Percentiles rank a stretch among this genome's conserved stretches.
Conservation (phyloP, 2,888 invertebrate genomes). For the Loripinus fragilis region DNA sequence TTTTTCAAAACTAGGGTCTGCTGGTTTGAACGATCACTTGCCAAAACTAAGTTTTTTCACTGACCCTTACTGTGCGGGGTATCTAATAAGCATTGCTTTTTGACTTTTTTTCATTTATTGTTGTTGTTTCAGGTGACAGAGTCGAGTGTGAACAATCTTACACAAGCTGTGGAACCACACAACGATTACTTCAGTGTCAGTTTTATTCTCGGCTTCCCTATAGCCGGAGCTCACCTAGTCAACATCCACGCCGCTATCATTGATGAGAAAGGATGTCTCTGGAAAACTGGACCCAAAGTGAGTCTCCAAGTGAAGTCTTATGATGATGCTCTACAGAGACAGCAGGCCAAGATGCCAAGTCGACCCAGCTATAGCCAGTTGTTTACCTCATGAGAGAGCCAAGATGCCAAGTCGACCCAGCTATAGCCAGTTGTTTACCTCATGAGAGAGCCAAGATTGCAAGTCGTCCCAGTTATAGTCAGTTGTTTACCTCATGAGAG, state of each 20-base stretch:
- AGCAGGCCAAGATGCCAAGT: conserved; percentile 62
- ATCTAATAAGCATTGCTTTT: too few species aligned
- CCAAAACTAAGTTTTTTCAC: too few species aligned
- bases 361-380: conserved; percentile 49
- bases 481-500: too few species aligned
- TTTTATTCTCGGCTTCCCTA: conserved; percentile 90
- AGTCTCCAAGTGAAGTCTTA: conserved; percentile 90
- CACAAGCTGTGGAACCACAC: conserved; percentile 94
- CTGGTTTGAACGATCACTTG: too few species aligned
- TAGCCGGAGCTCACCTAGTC: conserved; percentile 88
- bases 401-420: conserved; percentile 45
- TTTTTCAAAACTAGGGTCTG: too few species aligned
- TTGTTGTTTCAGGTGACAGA: conserved; percentile 74
- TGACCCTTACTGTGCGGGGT: too few species aligned
- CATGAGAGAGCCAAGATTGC: not conserved
- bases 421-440: conserved; percentile 43
- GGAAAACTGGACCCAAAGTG: conserved; percentile 95
- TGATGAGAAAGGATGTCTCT: conserved; percentile 92
- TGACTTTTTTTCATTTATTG: too few species aligned
- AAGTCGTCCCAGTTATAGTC: too few species aligned
- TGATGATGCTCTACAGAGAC: conserved; percentile 85
- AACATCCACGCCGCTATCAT: conserved; percentile 91
- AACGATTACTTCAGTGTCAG: conserved; percentile 97
- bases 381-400: conserved; percentile 39
- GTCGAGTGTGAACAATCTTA: conserved; percentile 84